Evolutionary conservation across 2,113 vertebrate genomes (phyloP), one percentile per base, ranked within the genome.

Genomic region (Todiramphus chloris): DNA sequence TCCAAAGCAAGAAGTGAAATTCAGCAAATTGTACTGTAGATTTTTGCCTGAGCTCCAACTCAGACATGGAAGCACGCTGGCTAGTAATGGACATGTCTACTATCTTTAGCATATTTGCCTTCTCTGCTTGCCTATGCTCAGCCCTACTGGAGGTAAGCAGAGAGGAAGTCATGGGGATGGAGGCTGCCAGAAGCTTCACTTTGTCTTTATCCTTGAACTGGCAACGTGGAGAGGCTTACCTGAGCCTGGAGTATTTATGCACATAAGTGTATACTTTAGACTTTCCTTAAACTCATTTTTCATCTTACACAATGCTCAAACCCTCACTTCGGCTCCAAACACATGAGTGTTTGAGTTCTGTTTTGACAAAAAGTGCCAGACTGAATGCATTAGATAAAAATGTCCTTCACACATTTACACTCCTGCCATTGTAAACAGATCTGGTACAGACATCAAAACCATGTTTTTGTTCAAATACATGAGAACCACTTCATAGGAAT

Each of bases 331-430:
- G 56, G 62, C 53, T 96, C 69, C 39, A 35, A 81, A 72, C 74
- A 91, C n/a, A 74, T 4, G 13, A 94, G 39, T 56, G 56, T 63
- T 80, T 66, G 53, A 88, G 63, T n/a, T 66, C 62, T 92, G 75
- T 88, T 94, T 94, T 80, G 72, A 86, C 85, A 66, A 80, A 92
- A 90, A 67, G 82, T 92, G 85, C 48, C 85, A 92, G 68, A 62
- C 87, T 87, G 76, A 89, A 93, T 50, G 58, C 82, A 25, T 75
- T 44, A 60, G 85, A 80, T 80, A 88, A 88, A 96, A 88, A 80
- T 41, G 75, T 83, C 67, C 75, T 77, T 92, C 64, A 37, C 1
- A 5, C 50, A 73, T 48, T 92, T 88, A 73, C 37, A 74, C 28
- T 90, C 39, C 50, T 66, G 28, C 70, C 73, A 24, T 43, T 90